These are phyloP conservation scores for Parnassius smintheus DNA, from an alignment of 2,888 invertebrate species.

Conservation along the genomic window DNA sequence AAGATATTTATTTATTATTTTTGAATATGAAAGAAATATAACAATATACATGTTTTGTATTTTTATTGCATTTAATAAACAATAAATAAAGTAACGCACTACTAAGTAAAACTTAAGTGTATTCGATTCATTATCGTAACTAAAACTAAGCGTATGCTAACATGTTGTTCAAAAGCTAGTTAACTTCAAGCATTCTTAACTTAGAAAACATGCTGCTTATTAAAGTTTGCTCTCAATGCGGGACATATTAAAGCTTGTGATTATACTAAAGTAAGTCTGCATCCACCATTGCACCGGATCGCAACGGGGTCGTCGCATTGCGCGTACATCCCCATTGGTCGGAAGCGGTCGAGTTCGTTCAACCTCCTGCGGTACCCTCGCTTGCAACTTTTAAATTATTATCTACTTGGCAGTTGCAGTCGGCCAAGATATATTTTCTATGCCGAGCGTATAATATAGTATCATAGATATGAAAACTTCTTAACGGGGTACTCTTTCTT, in stretches of 20 bases:
- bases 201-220: slow-evolving; percentile 4
- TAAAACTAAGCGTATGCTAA: no score
- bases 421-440: slow-evolving; percentile 25
- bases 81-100: no score
- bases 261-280: slow-evolving; percentile 21
- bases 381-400: slow-evolving; percentile 27
- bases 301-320: slow-evolving; percentile 72
- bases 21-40: no score
- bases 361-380: slow-evolving; percentile 23
- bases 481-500: neutral
- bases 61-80: no score
- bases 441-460: slow-evolving; percentile 19
- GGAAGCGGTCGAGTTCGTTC: slow-evolving; percentile 23
- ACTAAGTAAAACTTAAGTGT: no score
- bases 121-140: no score
- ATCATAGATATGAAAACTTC: slow-evolving; percentile 24
- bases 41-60: no score
- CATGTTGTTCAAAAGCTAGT: no score
- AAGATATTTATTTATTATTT: no score
- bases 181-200: neutral
- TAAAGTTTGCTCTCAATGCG: slow-evolving; percentile 10
- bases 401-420: slow-evolving; percentile 26
- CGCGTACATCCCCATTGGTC: slow-evolving; percentile 44
- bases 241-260: slow-evolving; percentile 10
- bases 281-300: slow-evolving; percentile 25